Evolutionary conservation across 1,140 invertebrate species (phyloP).

Genomic region (Neodiprion virginianus): DNA sequence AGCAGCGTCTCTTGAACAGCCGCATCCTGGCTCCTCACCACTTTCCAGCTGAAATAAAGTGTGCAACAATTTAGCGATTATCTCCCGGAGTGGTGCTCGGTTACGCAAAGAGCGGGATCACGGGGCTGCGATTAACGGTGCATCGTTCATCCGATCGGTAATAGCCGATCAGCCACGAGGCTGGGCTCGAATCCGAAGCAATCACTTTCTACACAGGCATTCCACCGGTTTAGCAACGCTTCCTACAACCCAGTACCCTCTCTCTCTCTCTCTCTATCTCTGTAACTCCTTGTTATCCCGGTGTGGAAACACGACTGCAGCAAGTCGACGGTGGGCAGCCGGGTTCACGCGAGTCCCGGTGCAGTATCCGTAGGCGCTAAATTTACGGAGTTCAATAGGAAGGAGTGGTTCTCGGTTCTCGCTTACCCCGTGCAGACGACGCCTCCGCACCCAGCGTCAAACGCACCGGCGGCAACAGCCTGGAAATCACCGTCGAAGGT

Average conservation of each 20-base stretch:
- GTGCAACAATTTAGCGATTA: neutral
- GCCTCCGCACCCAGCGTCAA: neutral
- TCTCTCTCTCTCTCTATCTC: neutral
- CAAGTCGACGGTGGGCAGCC: neutral
- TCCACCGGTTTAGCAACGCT: conserved; percentile 32
- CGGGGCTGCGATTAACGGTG: conserved; percentile 2
- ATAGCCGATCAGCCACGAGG: neutral
- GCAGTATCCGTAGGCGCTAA: neutral
- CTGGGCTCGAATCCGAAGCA: neutral
- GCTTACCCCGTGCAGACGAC: neutral
- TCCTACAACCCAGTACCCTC: conserved; percentile 25
- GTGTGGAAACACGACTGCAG: neutral
- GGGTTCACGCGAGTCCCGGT: neutral
- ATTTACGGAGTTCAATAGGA: conserved; percentile 1
- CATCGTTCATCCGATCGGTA: neutral
- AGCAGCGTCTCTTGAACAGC: conserved; percentile 61
- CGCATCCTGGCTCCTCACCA: conserved; percentile 52
- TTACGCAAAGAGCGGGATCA: neutral
- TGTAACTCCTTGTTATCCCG: neutral
- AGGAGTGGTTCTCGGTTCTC: neutral
- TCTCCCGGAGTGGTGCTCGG: neutral
- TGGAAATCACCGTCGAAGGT: too few species aligned
- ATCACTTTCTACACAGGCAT: conserved; percentile 40
- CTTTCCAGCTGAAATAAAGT: conserved; percentile 30
- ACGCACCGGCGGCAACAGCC: neutral